A percentile compares a stretch with the other conserved stretches of the same genome.
These are phyloP conservation scores for rabbit (Oryctolagus cuniculus) DNA, from an alignment of 2,113 vertebrate species.

Conservation along the genomic window DNA sequence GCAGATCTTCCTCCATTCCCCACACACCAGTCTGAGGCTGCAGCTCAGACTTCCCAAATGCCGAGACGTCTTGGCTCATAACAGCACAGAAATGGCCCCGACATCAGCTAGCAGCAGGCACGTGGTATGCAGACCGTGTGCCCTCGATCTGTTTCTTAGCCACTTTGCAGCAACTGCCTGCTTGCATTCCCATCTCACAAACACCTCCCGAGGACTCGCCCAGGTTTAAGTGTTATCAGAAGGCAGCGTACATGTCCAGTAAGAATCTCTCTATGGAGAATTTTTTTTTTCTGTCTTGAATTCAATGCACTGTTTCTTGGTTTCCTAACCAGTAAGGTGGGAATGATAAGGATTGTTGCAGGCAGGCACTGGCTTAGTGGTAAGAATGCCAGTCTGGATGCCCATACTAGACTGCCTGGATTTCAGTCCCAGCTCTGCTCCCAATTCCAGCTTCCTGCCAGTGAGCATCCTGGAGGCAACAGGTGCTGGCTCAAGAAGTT, in stretches of 20 bases:
- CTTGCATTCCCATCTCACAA: neutral
- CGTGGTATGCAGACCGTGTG: rapidly evolving
- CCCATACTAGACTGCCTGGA: too few relatives aligned
- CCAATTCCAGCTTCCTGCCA: too few relatives aligned
- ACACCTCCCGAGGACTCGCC: neutral
- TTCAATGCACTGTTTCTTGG: neutral
- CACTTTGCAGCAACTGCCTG: neutral
- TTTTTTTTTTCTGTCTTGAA: neutral
- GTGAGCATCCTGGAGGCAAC: too few relatives aligned
- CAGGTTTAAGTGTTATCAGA: slow-evolving; percentile 20
- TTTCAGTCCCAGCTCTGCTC: too few relatives aligned
- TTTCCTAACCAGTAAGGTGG: neutral
- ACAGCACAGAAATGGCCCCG: neutral
- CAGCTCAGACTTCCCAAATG: neutral
- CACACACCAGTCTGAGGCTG: neutral
- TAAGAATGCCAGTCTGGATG: too few relatives aligned
- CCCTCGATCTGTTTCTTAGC: neutral
- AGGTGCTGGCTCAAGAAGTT: too few relatives aligned
- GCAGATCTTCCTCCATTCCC: neutral
- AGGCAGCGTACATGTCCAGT: neutral
- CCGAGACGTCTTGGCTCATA: neutral
- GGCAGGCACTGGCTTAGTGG: too few relatives aligned
- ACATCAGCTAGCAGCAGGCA: neutral
- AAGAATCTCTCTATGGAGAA: neutral
- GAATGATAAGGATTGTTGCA: neutral